phyloP scores from a whole-genome alignment of 2,113 vertebrate species.

The Cinclus cinclus region DNA sequence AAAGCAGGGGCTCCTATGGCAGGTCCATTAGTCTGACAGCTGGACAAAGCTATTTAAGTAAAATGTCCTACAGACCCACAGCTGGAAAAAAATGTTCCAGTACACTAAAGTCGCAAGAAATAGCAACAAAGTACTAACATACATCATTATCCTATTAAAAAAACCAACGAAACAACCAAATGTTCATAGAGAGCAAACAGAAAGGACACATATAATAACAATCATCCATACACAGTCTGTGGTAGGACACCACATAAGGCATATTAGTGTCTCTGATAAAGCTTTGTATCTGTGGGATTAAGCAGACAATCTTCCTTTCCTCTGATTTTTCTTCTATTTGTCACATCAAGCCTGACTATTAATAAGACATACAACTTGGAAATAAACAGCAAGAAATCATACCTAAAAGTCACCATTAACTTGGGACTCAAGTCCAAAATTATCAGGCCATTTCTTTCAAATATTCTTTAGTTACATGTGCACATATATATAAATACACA shows the following conservation, averaged over 20 bases:
- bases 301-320: background rate
- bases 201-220: background rate
- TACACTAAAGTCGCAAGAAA: background rate
- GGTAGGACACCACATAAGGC: background rate
- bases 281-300: background rate
- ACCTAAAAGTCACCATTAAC: background rate
- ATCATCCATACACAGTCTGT: background rate
- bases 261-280: background rate
- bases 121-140: background rate
- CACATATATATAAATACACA: background rate
- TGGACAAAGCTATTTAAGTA: background rate
- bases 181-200: background rate
- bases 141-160: background rate
- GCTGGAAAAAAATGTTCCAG: background rate
- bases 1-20: conserved; percentile 39
- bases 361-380: background rate
- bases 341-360: background rate
- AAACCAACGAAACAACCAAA: rapidly evolving
- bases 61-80: background rate
- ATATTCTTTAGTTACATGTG: background rate
- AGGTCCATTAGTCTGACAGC: conserved; percentile 25
- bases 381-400: background rate
- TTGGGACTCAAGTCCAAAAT: background rate
- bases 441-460: background rate
- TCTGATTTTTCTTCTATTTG: background rate